Evolutionary conservation across 2,888 invertebrate species (phyloP).

Genomic region (Gordius sp.): DNA sequence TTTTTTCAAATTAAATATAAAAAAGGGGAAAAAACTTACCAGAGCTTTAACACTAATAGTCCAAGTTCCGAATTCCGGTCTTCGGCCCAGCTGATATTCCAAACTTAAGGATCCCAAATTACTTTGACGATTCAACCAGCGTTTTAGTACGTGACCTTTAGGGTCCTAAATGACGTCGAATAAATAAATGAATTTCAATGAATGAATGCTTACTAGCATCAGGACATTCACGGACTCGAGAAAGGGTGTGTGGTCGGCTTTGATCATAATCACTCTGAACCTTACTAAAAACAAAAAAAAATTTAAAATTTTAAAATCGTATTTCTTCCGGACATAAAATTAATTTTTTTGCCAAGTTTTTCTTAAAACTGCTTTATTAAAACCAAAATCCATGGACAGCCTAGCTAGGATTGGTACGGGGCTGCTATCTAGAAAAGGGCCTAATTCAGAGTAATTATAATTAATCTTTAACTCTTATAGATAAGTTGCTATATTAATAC

Average conservation of each 20-base stretch:
- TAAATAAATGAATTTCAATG: not conserved
- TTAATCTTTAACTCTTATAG: too few species aligned
- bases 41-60: conserved; percentile 58
- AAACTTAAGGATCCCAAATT: conserved; percentile 62
- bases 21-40: too few species aligned
- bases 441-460: too few species aligned
- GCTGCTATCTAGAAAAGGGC: too few species aligned
- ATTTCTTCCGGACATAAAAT: too few species aligned
- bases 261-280: conserved; percentile 13
- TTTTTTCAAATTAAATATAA: too few species aligned
- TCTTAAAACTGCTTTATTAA: too few species aligned
- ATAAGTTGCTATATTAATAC: too few species aligned
- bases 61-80: conserved; percentile 74
- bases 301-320: too few species aligned
- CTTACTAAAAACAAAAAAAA: not conserved
- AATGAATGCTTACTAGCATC: not conserved
- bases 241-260: conserved; percentile 4
- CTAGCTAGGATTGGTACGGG: too few species aligned
- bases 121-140: conserved; percentile 63
- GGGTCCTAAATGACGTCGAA: conserved; percentile 55
- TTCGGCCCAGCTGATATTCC: conserved; percentile 61
- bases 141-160: conserved; percentile 52
- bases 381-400: too few species aligned
- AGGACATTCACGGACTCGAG: not conserved
- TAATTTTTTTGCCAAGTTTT: too few species aligned